Evolutionary conservation across 2,113 vertebrate genomes (phyloP), one percentile per base, ranked within the genome.

Genomic region (Catharus bicknelli): DNA sequence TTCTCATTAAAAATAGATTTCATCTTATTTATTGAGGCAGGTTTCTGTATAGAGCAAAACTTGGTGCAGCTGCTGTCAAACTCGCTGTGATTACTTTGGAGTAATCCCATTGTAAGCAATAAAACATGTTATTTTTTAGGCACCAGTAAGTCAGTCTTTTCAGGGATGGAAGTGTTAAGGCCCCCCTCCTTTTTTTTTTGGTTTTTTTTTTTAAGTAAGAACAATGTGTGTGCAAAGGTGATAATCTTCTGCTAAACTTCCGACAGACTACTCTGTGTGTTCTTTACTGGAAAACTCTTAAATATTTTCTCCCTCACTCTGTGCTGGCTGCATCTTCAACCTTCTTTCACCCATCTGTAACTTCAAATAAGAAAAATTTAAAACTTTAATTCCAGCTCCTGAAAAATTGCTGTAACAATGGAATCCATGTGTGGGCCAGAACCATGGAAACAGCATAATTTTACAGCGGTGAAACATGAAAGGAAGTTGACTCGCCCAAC

Each of bases 371-470:
- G 59, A 47, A 55, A 53, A 88, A 5, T 19, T 7, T 48, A 19
- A 61, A 84, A 72, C 62, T 77, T 69, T 8, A 69, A 73, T 92
- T 86, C 68, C 51, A 66, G 68, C 68, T 90, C 67, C 73, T 90
- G 72, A 59, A 92, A 80, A 93, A 45, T 63, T 74, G 68, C 73
- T 81, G 40, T 40, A 57, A 95, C 83, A 92, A 78, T 89, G 81
- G 57, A 73, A 84, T 92, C 64, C 36, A 13, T 86, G 93, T 94
- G 93, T 96, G 84, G 89, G 91, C 94, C 81, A 89, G 53, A 90
- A 27, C 89, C 84, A 90, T 94, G 81, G 94, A 82, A 95, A 92
- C 87, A 1, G 77, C 45, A 34, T 84, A 55, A 89, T 89, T 94
- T 63, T 86, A 55, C 80, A 83, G 81, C 59, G 93, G 32, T 88